Base-by-base conservation (phyloP, 35 echinoderm and acorn worm species). In the Stichopus chloronotus region DNA sequence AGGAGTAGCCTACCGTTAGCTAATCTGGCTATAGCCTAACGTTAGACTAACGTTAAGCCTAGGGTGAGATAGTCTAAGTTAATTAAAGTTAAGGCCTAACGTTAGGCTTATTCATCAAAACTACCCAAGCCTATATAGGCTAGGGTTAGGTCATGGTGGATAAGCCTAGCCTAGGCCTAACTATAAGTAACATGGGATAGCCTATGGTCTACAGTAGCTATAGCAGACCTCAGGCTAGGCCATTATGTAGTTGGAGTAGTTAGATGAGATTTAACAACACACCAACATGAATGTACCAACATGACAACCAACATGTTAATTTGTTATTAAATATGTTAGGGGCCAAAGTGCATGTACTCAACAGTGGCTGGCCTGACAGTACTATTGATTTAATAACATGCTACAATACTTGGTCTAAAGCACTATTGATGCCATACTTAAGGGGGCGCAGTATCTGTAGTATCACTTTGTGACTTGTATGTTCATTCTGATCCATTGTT, bases 301-400 rank as follows among this genome's bases (percentile, higher is more conserved):
- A n/a, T n/a, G n/a, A n/a, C n/a, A n/a, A n/a, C n/a, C n/a, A n/a
- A n/a, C n/a, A n/a, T n/a, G n/a, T n/a, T n/a, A n/a, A n/a, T n/a
- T n/a, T n/a, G n/a, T n/a, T n/a, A n/a, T n/a, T n/a, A n/a, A n/a
- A n/a, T n/a, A n/a, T n/a, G n/a, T n/a, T 80, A 80, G 22, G 30
- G 78, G 78, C 78, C 78, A 80, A 10, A 80, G 78, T 80, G 78
- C 78, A 80, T 80, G 78, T 14, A 80, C 78, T 80, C 78, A 80
- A 80, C 78, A 80, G 78, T 80, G 78, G 78, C 22, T 10, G 10
- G 78, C 78, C 78, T 24, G 4, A 80, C 78, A 5, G 19, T 19
- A 78, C 7, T 78, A 80, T 2, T 80, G 78, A 80, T 25, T 80
- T 17, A 10, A 24, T 80, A 80, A 80, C 78, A 24, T 80, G 19